A percentile compares a stretch with the other conserved stretches of the same genome.
These are phyloP conservation scores for Peromyscus aztecus DNA, from an alignment of 2,797 vertebrate species.

Conservation along the genomic window DNA sequence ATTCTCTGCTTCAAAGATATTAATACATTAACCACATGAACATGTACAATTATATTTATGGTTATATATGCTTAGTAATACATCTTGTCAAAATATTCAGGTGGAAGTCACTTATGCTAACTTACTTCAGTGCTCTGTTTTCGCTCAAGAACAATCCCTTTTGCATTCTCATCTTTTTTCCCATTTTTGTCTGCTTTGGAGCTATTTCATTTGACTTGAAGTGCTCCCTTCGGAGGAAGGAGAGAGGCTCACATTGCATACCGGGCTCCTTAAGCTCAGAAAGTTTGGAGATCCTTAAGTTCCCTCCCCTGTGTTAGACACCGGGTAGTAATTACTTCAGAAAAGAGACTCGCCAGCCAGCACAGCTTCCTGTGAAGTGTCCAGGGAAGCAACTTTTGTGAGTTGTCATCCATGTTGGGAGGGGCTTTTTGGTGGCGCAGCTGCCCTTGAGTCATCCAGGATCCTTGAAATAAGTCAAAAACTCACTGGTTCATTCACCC, in stretches of 20 bases:
- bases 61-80: constrained; percentile 1
- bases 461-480: neutral
- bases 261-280: neutral
- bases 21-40: neutral
- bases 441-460: neutral
- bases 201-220: neutral
- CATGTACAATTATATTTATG: neutral
- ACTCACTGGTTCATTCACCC: neutral
- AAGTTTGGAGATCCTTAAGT: neutral
- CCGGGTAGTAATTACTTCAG: neutral
- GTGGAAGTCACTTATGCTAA: constrained; percentile 5
- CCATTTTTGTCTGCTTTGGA: neutral
- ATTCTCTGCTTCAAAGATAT: neutral
- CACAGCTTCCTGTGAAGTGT: neutral
- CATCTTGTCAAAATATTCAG: neutral
- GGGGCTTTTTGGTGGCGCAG: neutral
- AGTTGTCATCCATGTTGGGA: neutral
- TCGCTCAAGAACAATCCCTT: neutral
- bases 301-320: neutral
- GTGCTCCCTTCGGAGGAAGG: neutral
- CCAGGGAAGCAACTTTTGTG: neutral
- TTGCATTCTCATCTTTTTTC: neutral
- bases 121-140: neutral
- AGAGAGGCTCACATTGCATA: neutral
- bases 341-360: neutral